Conservation (phyloP, 1,140 invertebrate species). For the Rhyacophila brunnea region DNA sequence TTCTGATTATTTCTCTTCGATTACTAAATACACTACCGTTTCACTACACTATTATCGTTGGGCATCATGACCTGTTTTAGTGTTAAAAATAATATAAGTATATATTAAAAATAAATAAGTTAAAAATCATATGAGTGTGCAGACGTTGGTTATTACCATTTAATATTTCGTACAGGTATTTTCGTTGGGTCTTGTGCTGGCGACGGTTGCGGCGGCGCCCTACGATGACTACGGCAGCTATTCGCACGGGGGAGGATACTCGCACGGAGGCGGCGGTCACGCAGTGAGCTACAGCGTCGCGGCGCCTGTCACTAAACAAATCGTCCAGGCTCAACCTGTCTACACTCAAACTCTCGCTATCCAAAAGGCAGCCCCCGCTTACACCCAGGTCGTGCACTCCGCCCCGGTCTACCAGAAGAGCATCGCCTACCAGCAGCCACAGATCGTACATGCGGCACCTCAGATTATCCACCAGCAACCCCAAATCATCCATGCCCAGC, state of each 20-base stretch:
- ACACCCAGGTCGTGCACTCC: slow-evolving; percentile 25
- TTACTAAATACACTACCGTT: too few relatives aligned
- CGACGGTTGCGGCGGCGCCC: slow-evolving; percentile 15
- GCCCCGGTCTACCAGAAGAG: slow-evolving; percentile 23
- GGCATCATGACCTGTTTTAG: too few relatives aligned
- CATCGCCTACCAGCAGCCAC: slow-evolving; percentile 12
- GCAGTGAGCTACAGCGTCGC: slow-evolving; percentile 20
- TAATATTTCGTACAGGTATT: slow-evolving; percentile 15
- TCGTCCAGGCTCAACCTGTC: not conserved
- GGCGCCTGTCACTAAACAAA: slow-evolving; percentile 17
- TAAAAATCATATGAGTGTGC: too few relatives aligned
- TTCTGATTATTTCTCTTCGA: too few relatives aligned
- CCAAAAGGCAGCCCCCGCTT: slow-evolving; percentile 17
- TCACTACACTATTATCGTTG: too few relatives aligned
- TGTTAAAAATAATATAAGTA: too few relatives aligned
- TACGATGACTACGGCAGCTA: slow-evolving; percentile 2
- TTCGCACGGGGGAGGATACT: not conserved
- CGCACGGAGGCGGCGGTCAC: slow-evolving; percentile 11
- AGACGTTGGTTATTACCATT: too few relatives aligned
- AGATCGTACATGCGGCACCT: slow-evolving; percentile 27
- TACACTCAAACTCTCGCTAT: slow-evolving; percentile 6
- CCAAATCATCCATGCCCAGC: slow-evolving; percentile 30
- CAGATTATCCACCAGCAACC: slow-evolving; percentile 27
- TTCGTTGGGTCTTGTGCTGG: slow-evolving; percentile 19
- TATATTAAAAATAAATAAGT: too few relatives aligned